Conservation (phyloP, 2,797 vertebrate species). For the Pangasius larnaudii region DNA sequence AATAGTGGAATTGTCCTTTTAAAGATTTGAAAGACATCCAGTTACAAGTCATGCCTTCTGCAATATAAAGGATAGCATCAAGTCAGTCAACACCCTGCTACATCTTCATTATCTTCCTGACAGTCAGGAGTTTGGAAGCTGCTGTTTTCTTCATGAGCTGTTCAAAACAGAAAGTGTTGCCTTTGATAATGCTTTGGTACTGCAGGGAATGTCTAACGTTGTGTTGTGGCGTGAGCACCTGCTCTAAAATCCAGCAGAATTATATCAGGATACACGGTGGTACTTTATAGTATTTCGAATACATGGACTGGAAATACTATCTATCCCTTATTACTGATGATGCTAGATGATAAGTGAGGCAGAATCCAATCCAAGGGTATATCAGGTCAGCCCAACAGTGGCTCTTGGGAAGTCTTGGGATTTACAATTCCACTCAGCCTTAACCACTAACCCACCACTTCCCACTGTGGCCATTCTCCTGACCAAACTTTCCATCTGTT, state of each 20-base stretch:
- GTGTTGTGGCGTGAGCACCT: background rate
- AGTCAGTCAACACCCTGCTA: background rate
- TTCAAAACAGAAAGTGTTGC: slow-evolving; percentile 2
- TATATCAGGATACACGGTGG: background rate
- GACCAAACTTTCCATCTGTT: background rate
- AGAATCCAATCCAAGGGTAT: background rate
- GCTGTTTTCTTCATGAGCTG: background rate
- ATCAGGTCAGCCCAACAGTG: background rate
- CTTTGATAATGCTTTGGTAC: background rate
- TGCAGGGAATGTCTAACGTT: slow-evolving; percentile 4
- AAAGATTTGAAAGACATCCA: slow-evolving; percentile 6
- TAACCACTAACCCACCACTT: background rate
- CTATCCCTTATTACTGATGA: background rate
- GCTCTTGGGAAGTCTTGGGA: background rate
- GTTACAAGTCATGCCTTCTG: background rate
- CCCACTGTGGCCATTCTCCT: background rate
- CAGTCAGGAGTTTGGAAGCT: background rate
- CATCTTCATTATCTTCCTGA: background rate
- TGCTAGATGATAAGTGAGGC: background rate
- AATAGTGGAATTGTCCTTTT: background rate
- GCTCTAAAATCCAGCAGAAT: background rate
- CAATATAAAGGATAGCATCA: background rate
- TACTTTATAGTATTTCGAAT: background rate
- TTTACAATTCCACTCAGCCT: slow-evolving; percentile 7
- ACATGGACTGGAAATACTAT: background rate